Evolutionary conservation across 2,888 invertebrate species (phyloP), one percentile per base, ranked within the genome.

Genomic region (Amblyteles armatorius): DNA sequence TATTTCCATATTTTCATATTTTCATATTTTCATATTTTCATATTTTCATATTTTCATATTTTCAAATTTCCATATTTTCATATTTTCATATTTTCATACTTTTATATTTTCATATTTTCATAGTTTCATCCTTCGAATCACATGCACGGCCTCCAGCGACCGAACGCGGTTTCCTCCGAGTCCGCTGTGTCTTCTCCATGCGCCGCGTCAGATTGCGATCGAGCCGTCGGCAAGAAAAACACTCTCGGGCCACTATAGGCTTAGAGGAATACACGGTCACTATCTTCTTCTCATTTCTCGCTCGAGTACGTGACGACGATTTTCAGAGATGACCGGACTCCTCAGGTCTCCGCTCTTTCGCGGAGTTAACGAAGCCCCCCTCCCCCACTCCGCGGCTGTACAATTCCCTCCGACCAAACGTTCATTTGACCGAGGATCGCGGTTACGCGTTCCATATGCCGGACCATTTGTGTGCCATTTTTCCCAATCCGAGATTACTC

Each of bases 291-390:
- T 13, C 13, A 4, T 13, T 33, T 55, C 55, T 9, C 7, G 22
- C 22, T n/a, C 22, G 67, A 80, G 86, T 84, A 89, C 90, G 90
- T 90, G 90, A 82, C 86, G 76, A 85, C 81, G 90, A 90, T 90
- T 82, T 55, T 77, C 65, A 67, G 77, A 87, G 89, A 90, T 89
- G 88, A 52, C 7, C 52, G 16, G 40, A 40, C 40, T 40, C 40
- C 40, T 40, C 40, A 11, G 40, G 40, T 40, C 40, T 40, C 11
- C 9, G 40, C 40, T 40, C 40, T 11, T 40, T 9, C 9, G 40
- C 40, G 40, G 40, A 40, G 9, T 40, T 40, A 40, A 40, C 40
- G 40, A 40, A 40, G 40, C 40, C 11, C 40, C 36, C 40, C 2
- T 11, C 40, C 2, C 40, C 40, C 1, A 11, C 40, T 11, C 40